Conservation (phyloP, 1,140 invertebrate genomes). For the Hydropsyche tenuis region DNA sequence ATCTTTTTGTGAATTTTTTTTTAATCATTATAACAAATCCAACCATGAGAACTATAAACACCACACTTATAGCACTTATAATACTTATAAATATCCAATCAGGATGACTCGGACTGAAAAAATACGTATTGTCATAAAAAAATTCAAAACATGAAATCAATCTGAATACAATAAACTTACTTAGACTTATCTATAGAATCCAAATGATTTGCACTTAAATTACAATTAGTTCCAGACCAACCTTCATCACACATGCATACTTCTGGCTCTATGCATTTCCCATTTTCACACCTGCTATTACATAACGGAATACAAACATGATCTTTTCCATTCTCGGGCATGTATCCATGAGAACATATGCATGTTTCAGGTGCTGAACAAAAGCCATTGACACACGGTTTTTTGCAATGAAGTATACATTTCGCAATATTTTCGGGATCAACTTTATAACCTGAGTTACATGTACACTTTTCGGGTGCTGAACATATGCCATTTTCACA, state of each 20-base stretch:
- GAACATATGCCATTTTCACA: slow-evolving; percentile 64
- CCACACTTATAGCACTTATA: too few relatives aligned
- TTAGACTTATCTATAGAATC: too few relatives aligned
- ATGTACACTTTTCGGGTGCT: slow-evolving; percentile 58
- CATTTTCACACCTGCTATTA: slow-evolving; percentile 54
- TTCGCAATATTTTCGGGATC: slow-evolving; percentile 52
- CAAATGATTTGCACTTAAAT: too few relatives aligned
- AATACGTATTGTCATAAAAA: too few relatives aligned
- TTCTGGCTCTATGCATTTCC: slow-evolving; percentile 54
- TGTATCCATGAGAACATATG: slow-evolving; percentile 50
- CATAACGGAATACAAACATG: slow-evolving; percentile 53
- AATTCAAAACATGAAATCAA: too few relatives aligned
- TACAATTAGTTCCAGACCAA: too few relatives aligned
- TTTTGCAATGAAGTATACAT: slow-evolving; percentile 58
- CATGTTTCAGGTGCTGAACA: slow-evolving; percentile 61
- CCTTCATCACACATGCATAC: slow-evolving; percentile 54
- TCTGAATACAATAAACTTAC: too few relatives aligned
- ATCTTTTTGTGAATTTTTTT: too few relatives aligned
- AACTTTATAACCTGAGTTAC: slow-evolving; percentile 57
- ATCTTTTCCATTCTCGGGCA: background rate
- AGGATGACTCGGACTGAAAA: too few relatives aligned
- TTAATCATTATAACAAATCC: too few relatives aligned
- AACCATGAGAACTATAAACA: too few relatives aligned
- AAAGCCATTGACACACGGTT: slow-evolving; percentile 55
- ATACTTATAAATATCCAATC: too few relatives aligned